A percentile compares a stretch with the other conserved stretches of the same genome.
Evolutionary conservation across 2,113 vertebrate genomes (phyloP).

Genomic region (Prunella fulvescens): DNA sequence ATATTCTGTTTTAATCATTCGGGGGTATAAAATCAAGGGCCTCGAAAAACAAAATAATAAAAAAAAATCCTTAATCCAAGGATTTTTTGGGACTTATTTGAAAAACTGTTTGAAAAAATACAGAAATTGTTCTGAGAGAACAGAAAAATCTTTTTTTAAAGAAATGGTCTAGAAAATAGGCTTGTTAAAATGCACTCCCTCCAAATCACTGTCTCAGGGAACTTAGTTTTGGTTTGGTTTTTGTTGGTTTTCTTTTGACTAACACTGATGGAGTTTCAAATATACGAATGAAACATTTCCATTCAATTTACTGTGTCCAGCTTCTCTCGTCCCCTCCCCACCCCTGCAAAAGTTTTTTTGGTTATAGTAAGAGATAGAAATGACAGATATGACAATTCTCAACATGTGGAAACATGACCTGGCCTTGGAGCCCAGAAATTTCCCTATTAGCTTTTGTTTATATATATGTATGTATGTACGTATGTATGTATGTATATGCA

Average conservation of each 20-base stretch:
- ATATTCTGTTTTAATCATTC: background rate
- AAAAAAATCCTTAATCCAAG: background rate
- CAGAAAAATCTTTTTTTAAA: background rate
- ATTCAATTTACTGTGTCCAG: background rate
- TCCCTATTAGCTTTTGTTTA: background rate
- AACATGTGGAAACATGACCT: background rate
- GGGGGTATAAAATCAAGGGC: background rate
- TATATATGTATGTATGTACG: too few relatives aligned
- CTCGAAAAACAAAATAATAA: background rate
- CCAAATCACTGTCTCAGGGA: background rate
- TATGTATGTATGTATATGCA: background rate
- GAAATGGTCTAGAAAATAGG: background rate
- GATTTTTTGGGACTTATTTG: background rate
- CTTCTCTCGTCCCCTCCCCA: accelerated
- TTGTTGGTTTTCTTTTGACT: background rate
- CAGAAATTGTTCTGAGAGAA: background rate
- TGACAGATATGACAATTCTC: background rate
- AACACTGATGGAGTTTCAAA: background rate
- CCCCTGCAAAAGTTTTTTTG: background rate
- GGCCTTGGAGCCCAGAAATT: background rate
- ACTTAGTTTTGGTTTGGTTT: background rate
- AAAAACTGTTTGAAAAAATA: background rate
- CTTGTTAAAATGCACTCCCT: background rate
- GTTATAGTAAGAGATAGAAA: background rate
- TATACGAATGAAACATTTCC: background rate